Evolutionary conservation across 2,113 vertebrate genomes (phyloP).

Genomic region (Ginglymostoma cirratum): DNA sequence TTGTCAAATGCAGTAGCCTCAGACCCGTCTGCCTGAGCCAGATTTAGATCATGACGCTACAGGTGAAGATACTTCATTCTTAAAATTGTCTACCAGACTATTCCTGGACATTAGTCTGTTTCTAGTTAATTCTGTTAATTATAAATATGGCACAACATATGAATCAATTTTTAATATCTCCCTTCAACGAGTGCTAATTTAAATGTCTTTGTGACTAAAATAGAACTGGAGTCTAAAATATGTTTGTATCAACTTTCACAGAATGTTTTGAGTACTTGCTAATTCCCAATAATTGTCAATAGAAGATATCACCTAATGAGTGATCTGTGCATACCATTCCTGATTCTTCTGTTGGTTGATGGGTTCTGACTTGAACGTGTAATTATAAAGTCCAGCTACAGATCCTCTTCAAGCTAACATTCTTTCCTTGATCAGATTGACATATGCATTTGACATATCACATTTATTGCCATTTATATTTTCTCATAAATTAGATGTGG

Average conservation of each 20-base stretch:
- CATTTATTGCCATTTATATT: background rate
- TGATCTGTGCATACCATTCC: background rate
- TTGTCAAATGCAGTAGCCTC: background rate
- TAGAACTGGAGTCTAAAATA: background rate
- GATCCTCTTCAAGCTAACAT: slow-evolving; percentile 21
- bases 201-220: background rate
- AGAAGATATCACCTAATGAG: background rate
- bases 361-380: background rate
- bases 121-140: background rate
- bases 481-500: background rate
- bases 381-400: background rate
- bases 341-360: slow-evolving; percentile 19
- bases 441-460: background rate
- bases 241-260: background rate
- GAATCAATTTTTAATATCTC: background rate
- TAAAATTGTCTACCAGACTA: background rate
- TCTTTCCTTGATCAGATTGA: slow-evolving; percentile 18
- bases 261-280: background rate
- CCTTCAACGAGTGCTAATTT: background rate
- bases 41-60: background rate
- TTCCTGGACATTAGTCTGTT: background rate
- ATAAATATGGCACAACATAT: background rate
- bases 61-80: background rate
- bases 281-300: background rate
- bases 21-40: background rate